phyloP scores from a whole-genome alignment of 2,888 invertebrate species.

The Deroplatys truncata region DNA sequence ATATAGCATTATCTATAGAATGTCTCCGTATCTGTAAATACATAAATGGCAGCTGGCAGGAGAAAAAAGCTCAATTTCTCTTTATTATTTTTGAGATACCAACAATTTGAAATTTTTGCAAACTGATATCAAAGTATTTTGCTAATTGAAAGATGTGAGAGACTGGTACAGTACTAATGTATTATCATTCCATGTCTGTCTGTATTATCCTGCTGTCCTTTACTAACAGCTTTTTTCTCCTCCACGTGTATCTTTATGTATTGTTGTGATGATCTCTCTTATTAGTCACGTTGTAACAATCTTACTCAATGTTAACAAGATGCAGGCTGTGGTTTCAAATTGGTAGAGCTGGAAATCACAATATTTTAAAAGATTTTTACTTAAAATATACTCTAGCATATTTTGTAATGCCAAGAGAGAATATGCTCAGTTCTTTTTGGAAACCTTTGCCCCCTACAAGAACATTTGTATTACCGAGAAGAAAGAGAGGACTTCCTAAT shows the following conservation, averaged over 20 bases:
- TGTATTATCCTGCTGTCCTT: neutral
- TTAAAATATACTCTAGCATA: neutral
- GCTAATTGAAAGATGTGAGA: neutral
- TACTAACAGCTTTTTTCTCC: slow-evolving; percentile 8
- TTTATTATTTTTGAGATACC: neutral
- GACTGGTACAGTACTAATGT: neutral
- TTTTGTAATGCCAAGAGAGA: neutral
- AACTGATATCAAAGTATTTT: neutral
- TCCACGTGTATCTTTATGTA: slow-evolving; percentile 1
- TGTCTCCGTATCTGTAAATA: neutral
- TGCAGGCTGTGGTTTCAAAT: slow-evolving; percentile 2
- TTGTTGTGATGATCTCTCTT: neutral
- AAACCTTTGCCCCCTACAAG: neutral
- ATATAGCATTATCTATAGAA: neutral
- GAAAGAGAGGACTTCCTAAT: neutral
- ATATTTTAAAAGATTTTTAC: neutral
- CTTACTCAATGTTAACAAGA: neutral
- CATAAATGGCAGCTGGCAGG: neutral
- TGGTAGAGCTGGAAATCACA: neutral
- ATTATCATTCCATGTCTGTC: neutral
- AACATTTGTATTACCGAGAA: neutral
- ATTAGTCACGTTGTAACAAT: neutral
- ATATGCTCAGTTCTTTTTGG: neutral
- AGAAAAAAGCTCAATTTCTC: neutral
- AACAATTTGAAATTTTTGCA: neutral